These are phyloP conservation scores for Iselma pallidipennis DNA, from an alignment of 2,888 invertebrate species.

Conservation along the genomic window DNA sequence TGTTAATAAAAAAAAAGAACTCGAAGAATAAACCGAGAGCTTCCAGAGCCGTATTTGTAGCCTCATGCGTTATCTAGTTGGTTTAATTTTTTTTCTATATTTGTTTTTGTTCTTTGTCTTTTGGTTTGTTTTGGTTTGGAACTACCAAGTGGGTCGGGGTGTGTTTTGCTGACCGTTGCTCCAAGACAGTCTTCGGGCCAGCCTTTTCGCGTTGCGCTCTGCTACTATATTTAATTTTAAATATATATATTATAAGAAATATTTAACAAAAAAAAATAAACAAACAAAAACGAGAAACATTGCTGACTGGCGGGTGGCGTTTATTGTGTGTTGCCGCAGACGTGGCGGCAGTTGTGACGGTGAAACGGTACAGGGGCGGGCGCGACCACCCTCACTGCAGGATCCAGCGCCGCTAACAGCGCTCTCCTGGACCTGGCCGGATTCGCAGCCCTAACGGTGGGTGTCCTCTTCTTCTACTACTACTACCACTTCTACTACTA, in stretches of 20 bases:
- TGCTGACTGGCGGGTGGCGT: slow-evolving; percentile 41
- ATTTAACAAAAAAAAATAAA: not conserved
- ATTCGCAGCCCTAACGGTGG: slow-evolving; percentile 53
- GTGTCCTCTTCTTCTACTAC: slow-evolving; percentile 31
- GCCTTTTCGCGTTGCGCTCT: slow-evolving; percentile 48
- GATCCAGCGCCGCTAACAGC: slow-evolving; percentile 49
- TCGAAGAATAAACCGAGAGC: not conserved
- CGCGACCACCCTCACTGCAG: slow-evolving; percentile 40
- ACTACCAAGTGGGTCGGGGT: slow-evolving; percentile 3
- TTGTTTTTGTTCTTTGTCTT: not conserved
- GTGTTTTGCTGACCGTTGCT: slow-evolving; percentile 55
- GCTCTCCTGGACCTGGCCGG: slow-evolving; percentile 55
- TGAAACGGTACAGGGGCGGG: slow-evolving; percentile 32
- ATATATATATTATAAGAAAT: not conserved
- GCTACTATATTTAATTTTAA: not conserved
- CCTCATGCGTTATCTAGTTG: slow-evolving; percentile 23
- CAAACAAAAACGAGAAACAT: slow-evolving; percentile 8
- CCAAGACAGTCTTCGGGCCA: slow-evolving; percentile 59
- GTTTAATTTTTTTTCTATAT: slow-evolving; percentile 3
- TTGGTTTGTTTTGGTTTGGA: not conserved
- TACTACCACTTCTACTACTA: slow-evolving; percentile 2
- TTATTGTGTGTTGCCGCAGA: slow-evolving; percentile 40
- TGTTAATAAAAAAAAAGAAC: not conserved
- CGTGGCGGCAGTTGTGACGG: slow-evolving; percentile 42
- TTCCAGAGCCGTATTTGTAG: slow-evolving; percentile 3